phyloP scores from a whole-genome alignment of 2,888 invertebrate species.

The Melolontha melolontha region DNA sequence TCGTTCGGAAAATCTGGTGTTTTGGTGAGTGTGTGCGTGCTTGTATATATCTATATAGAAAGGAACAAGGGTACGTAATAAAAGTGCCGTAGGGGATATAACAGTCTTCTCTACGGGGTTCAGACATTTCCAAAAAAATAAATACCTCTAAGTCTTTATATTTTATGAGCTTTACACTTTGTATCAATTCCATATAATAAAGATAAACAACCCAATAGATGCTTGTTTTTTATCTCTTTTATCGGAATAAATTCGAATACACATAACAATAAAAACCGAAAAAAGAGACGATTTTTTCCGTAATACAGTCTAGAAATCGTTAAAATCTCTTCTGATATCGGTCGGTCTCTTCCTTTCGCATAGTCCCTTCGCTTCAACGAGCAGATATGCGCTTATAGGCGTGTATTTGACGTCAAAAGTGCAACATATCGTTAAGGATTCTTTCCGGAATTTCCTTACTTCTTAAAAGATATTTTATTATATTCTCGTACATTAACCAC shows the following conservation, averaged over 20 bases:
- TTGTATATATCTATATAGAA: constrained; percentile 7
- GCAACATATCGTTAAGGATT: too few relatives aligned
- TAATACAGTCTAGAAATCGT: constrained; percentile 34
- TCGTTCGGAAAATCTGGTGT: constrained; percentile 57
- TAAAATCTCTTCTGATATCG: neutral
- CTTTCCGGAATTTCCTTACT: too few relatives aligned
- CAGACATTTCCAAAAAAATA: constrained; percentile 42
- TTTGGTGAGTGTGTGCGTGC: constrained; percentile 33
- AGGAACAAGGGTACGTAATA: constrained; percentile 53
- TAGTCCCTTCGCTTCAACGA: neutral
- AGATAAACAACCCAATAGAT: constrained; percentile 43
- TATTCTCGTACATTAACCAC: too few relatives aligned
- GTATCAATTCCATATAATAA: constrained; percentile 43
- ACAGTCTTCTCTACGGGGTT: constrained; percentile 41
- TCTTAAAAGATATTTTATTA: too few relatives aligned
- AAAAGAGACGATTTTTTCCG: constrained; percentile 33
- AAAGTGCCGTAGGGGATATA: constrained; percentile 53
- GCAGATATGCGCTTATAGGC: neutral
- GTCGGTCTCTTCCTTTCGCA: neutral
- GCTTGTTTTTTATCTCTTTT: constrained; percentile 38
- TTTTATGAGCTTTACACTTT: constrained; percentile 44
- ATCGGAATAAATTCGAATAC: constrained; percentile 40
- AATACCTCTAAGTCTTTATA: constrained; percentile 46
- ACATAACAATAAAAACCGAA: constrained; percentile 37
- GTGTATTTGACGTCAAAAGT: too few relatives aligned